Percentiles rank a stretch among this genome's conserved stretches.
Conservation (phyloP, 1,140 invertebrate genomes). For the Drosophila leontia region DNA sequence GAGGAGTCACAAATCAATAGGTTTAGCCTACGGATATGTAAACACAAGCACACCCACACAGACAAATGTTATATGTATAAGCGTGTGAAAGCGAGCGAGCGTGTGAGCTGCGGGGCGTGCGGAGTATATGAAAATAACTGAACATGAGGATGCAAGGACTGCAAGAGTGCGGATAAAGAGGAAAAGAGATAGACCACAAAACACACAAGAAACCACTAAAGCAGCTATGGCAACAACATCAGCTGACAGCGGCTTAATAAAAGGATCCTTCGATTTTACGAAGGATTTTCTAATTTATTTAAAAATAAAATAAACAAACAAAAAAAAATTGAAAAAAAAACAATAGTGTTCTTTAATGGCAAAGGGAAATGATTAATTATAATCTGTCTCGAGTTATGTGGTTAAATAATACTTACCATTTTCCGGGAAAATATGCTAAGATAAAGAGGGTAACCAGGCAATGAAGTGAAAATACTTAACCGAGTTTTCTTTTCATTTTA, state of each 20-base stretch:
- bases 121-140: slow-evolving; percentile 15
- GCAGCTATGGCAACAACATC: slow-evolving; percentile 44
- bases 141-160: slow-evolving; percentile 31
- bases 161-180: slow-evolving; percentile 6
- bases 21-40: slow-evolving; percentile 55
- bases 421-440: neutral
- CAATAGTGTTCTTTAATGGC: neutral
- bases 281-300: slow-evolving; percentile 84
- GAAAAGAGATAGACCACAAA: slow-evolving; percentile 35
- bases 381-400: no score
- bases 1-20: slow-evolving; percentile 64
- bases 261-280: slow-evolving; percentile 83
- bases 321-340: slow-evolving; percentile 60
- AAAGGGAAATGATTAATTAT: neutral
- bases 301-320: slow-evolving; percentile 73
- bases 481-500: neutral
- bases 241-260: slow-evolving; percentile 14
- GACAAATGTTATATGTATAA: slow-evolving; percentile 70
- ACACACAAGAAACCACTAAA: slow-evolving; percentile 39
- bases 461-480: neutral
- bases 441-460: neutral
- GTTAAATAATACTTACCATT: neutral
- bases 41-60: slow-evolving; percentile 21
- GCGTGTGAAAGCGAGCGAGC: slow-evolving; percentile 19
- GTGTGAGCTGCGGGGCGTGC: slow-evolving; percentile 56